Evolutionary conservation across 2,113 vertebrate species (phyloP).

Genomic region (Hydropotes inermis): DNA sequence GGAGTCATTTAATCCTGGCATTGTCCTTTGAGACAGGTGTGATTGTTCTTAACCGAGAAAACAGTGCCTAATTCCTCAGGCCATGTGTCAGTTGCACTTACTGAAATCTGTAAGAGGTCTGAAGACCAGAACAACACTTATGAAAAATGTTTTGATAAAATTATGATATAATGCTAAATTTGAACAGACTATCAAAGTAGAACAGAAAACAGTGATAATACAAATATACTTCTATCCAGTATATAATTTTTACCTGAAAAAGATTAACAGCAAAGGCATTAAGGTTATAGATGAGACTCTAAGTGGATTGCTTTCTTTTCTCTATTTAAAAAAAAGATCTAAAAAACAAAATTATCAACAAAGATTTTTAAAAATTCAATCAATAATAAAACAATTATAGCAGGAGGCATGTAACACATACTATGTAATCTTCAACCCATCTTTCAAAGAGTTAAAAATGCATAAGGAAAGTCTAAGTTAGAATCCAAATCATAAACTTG

Average conservation of each 20-base stretch:
- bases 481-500: constrained; percentile 67
- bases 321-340: background rate
- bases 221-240: background rate
- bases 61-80: background rate
- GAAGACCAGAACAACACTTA: background rate
- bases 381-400: background rate
- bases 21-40: background rate
- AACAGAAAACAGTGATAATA: background rate
- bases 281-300: background rate
- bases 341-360: background rate
- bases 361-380: constrained; percentile 13
- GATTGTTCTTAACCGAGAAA: background rate
- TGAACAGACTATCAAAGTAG: background rate
- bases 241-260: constrained; percentile 2
- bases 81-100: background rate
- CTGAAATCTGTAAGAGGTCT: background rate
- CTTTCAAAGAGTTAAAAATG: constrained; percentile 66
- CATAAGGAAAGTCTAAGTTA: constrained; percentile 31
- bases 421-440: background rate
- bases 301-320: background rate
- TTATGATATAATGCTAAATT: background rate
- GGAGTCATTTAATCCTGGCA: background rate
- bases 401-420: background rate
- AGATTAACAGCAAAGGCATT: background rate
- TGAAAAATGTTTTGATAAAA: background rate